Conservation (phyloP, 2,797 vertebrate species). For the Rachycentron canadum region DNA sequence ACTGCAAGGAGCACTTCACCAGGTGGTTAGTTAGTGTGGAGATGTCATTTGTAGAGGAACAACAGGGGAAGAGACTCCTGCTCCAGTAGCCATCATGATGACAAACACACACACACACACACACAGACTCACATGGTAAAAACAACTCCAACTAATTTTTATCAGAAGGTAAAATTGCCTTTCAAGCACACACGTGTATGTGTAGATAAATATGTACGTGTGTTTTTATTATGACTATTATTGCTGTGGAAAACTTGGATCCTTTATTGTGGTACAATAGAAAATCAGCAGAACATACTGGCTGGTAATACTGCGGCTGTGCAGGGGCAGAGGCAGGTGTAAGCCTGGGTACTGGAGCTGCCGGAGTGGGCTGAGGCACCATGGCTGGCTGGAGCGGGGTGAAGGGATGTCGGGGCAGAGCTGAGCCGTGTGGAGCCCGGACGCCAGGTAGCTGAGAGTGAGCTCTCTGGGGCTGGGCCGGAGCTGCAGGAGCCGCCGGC, state of each 20-base stretch:
- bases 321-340: conserved; percentile 49
- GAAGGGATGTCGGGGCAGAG: conserved; percentile 67
- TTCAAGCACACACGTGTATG: no score
- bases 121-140: background rate
- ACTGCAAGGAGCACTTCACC: conserved; percentile 12
- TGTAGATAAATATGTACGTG: no score
- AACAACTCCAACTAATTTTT: no score
- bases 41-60: background rate
- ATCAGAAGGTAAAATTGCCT: no score
- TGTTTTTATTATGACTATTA: no score
- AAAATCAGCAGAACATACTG: conserved; percentile 66
- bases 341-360: conserved; percentile 49
- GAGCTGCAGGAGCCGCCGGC: conserved; percentile 53
- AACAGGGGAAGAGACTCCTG: conserved; percentile 5
- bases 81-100: background rate
- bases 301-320: conserved; percentile 83
- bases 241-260: no score
- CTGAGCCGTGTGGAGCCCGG: conserved; percentile 66
- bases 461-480: conserved; percentile 66
- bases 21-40: background rate
- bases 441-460: conserved; percentile 49
- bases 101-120: no score
- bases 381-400: conserved; percentile 78
- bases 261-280: background rate
- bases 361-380: conserved; percentile 64